These are phyloP conservation scores for Erpetoichthys calabaricus DNA, from an alignment of 2,797 vertebrate species.

Conservation along the genomic window DNA sequence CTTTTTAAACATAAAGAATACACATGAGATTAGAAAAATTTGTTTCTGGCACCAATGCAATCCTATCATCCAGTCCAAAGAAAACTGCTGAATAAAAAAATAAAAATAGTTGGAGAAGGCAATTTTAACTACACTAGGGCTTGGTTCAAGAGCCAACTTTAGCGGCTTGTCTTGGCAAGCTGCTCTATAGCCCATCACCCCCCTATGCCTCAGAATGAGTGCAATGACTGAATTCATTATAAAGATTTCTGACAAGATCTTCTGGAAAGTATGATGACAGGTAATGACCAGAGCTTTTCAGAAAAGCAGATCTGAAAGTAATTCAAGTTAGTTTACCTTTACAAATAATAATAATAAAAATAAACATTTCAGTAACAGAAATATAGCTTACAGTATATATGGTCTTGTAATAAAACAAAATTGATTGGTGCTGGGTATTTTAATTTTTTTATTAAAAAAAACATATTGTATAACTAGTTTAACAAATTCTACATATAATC, in stretches of 20 bases:
- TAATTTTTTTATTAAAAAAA: too few species aligned
- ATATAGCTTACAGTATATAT: too few species aligned
- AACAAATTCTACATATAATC: too few species aligned
- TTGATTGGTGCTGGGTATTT: too few species aligned
- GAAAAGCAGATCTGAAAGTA: background rate
- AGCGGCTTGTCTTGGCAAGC: background rate
- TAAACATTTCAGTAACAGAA: too few species aligned
- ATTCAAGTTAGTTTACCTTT: background rate
- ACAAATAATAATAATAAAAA: too few species aligned
- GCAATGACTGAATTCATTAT: background rate
- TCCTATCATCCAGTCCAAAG: background rate
- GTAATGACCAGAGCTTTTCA: background rate
- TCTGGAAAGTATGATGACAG: background rate
- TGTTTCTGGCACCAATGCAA: background rate
- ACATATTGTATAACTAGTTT: too few species aligned
- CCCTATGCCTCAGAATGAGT: too few species aligned
- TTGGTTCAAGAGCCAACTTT: background rate
- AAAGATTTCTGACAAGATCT: background rate
- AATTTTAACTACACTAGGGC: background rate
- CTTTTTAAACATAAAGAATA: background rate
- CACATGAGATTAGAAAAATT: slow-evolving; percentile 1
- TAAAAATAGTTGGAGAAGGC: background rate
- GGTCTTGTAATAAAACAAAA: too few species aligned
- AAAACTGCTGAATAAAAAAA: background rate
- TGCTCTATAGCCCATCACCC: background rate